A percentile compares a stretch with the other conserved stretches of the same genome.
These are phyloP conservation scores for Alces alces DNA, from an alignment of 2,113 vertebrate species.

Conservation along the genomic window DNA sequence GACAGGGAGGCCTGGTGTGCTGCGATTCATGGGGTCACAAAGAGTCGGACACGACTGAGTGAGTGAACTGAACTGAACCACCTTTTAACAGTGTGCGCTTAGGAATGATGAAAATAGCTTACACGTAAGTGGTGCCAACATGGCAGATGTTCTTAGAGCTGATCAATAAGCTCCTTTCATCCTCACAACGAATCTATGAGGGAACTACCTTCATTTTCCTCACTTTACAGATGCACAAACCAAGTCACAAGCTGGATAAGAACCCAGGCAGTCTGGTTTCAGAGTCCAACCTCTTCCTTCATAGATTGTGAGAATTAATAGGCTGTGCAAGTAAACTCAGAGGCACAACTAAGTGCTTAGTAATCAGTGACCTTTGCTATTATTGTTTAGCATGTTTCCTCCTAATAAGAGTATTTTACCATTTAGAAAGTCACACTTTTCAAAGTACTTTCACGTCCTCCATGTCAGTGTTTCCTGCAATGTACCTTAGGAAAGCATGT, in stretches of 20 bases:
- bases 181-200: neutral
- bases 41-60: too few species aligned
- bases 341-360: neutral
- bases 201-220: neutral
- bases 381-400: conserved; percentile 39
- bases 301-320: neutral
- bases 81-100: neutral
- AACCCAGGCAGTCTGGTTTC: neutral
- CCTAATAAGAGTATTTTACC: conserved; percentile 14
- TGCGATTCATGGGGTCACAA: too few species aligned
- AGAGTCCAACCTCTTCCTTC: neutral
- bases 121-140: neutral
- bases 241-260: neutral
- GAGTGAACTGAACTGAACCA: too few species aligned
- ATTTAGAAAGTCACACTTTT: conserved; percentile 37
- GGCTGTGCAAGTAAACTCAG: neutral
- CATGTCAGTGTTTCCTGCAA: neutral
- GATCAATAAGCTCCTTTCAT: neutral
- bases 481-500: neutral
- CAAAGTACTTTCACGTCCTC: conserved; percentile 6
- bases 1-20: too few species aligned
- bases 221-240: neutral
- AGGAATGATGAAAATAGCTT: neutral
- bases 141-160: neutral
- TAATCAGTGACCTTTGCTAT: conserved; percentile 34